Conservation (phyloP, 2,888 invertebrate genomes). For the Orchestes rusci region DNA sequence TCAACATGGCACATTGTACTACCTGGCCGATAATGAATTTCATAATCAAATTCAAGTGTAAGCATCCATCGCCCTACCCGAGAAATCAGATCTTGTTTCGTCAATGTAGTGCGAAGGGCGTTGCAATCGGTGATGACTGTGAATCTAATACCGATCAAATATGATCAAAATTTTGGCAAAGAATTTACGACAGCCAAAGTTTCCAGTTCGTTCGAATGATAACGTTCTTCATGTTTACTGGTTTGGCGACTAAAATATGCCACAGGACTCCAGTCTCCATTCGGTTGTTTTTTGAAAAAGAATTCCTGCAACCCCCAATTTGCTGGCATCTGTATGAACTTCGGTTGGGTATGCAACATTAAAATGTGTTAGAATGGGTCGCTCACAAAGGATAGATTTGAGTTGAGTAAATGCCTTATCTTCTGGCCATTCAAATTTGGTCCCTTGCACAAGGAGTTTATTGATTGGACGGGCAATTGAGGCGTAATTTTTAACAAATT, state of each 20-base stretch:
- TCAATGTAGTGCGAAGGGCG: conserved; percentile 2
- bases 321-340: background rate
- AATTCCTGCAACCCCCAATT: conserved; percentile 30
- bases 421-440: too few relatives aligned
- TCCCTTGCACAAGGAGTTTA: too few relatives aligned
- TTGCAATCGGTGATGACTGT: background rate
- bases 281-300: conserved; percentile 25
- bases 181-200: conserved; percentile 3
- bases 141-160: background rate
- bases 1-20: conserved; percentile 32
- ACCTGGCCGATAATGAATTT: conserved; percentile 22
- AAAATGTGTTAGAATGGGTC: conserved; percentile 21
- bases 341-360: conserved; percentile 23
- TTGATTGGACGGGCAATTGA: too few relatives aligned
- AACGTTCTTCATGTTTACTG: background rate
- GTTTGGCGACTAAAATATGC: conserved; percentile 2
- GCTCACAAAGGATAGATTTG: conserved; percentile 4
- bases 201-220: background rate
- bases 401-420: too few relatives aligned
- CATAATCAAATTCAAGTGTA: background rate
- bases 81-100: background rate
- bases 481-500: background rate
- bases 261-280: conserved; percentile 2
- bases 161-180: conserved; percentile 1
- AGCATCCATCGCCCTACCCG: background rate